phyloP scores from a whole-genome alignment of 2,888 invertebrate species.

The Sinohyriopsis cumingii region DNA sequence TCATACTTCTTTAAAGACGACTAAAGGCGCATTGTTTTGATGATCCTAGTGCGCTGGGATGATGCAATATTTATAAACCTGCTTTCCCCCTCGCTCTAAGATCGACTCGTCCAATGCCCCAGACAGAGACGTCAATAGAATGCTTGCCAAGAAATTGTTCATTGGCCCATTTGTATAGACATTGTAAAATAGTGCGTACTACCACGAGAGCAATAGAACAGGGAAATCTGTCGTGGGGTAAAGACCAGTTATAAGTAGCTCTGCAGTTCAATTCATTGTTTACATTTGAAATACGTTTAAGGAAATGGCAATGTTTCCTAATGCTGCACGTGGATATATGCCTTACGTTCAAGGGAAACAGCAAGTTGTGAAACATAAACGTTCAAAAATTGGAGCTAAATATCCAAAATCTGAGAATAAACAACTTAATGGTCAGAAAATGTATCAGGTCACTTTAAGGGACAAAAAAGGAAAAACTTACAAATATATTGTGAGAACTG shows the following conservation, averaged over 20 bases:
- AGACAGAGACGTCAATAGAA: slow-evolving; percentile 58
- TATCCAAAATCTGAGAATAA: slow-evolving; percentile 50
- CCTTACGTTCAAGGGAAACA: slow-evolving; percentile 63
- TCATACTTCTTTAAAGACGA: too few relatives aligned
- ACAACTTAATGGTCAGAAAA: slow-evolving; percentile 44
- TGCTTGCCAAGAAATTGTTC: slow-evolving; percentile 55
- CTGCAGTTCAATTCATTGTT: too few relatives aligned
- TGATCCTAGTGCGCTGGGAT: too few relatives aligned
- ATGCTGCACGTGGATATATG: slow-evolving; percentile 65
- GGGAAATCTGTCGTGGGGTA: too few relatives aligned
- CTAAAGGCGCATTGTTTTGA: too few relatives aligned
- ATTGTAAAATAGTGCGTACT: slow-evolving; percentile 31
- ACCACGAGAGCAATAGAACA: slow-evolving; percentile 21
- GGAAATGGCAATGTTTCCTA: slow-evolving; percentile 65
- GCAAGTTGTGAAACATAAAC: slow-evolving; percentile 33
- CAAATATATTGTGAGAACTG: slow-evolving; percentile 63
- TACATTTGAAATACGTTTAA: too few relatives aligned
- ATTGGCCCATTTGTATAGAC: slow-evolving; percentile 50
- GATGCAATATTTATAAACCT: not conserved
- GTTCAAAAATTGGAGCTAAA: slow-evolving; percentile 42
- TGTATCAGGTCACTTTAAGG: slow-evolving; percentile 60
- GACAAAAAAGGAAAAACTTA: slow-evolving; percentile 62
- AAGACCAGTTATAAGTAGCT: too few relatives aligned
- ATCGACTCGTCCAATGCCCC: slow-evolving; percentile 41
- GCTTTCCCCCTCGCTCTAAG: slow-evolving; percentile 3